Evolutionary conservation across 2,888 invertebrate genomes (phyloP).

Genomic region (Candidula unifasciata): DNA sequence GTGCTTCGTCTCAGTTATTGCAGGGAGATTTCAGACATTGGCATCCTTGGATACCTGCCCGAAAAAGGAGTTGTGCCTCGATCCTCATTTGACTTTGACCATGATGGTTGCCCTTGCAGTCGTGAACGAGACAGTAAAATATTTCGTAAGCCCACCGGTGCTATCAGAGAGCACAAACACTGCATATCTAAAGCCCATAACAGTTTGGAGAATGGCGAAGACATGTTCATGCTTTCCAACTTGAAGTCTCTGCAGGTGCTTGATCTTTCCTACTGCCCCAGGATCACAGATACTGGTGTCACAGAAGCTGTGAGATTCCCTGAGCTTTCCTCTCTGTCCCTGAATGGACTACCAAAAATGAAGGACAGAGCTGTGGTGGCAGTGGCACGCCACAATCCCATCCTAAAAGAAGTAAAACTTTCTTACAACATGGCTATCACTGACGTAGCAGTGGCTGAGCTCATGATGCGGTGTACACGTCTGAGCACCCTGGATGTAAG

Average conservation of each 20-base stretch:
- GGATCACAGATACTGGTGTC: constrained; percentile 85
- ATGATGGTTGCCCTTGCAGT: constrained; percentile 64
- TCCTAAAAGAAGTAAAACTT: constrained; percentile 82
- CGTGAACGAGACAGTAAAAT: constrained; percentile 56
- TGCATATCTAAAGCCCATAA: constrained; percentile 48
- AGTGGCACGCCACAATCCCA: constrained; percentile 84
- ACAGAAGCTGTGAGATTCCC: constrained; percentile 84
- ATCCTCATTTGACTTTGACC: constrained; percentile 58
- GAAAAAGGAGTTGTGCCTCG: constrained; percentile 43
- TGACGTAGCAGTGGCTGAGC: constrained; percentile 82
- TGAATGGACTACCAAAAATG: constrained; percentile 85
- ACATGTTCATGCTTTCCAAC: constrained; percentile 60
- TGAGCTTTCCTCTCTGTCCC: constrained; percentile 82
- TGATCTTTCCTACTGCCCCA: constrained; percentile 84
- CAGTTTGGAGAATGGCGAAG: constrained; percentile 52
- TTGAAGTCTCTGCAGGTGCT: constrained; percentile 80
- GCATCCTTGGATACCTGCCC: constrained; percentile 80
- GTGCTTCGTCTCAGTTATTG: constrained; percentile 84
- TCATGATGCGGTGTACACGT: constrained; percentile 78
- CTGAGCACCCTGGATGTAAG: constrained; percentile 82
- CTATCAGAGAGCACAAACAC: constrained; percentile 55
- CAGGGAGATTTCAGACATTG: constrained; percentile 84
- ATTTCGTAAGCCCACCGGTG: constrained; percentile 65
- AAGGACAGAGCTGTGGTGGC: constrained; percentile 83
- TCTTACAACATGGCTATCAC: constrained; percentile 82